Base-by-base conservation (phyloP, 2,888 invertebrate genomes). In the Yponomeuta evonymella region DNA sequence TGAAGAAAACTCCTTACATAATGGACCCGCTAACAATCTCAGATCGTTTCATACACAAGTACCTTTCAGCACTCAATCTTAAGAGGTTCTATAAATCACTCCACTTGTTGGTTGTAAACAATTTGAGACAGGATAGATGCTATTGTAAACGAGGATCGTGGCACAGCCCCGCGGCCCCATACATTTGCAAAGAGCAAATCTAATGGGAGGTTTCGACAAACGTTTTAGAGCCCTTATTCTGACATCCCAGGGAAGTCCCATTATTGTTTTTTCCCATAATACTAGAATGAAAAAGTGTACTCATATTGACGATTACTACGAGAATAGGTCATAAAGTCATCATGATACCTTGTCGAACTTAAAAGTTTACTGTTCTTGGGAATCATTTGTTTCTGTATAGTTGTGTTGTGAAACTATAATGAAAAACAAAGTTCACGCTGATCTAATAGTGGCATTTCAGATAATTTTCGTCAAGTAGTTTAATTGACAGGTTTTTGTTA, bases 191-290 rank as follows among this genome's bases (percentile, higher is more conserved):
- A 87, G 79, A 85, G 81, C 85, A 86, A 84, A 84, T 84, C 71
- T 85, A 86, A 88, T 87, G 75, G 80, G 79, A 79, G 78, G 83
- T 81, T 84, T 77, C 75, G 74, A 76, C 74, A 79, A 84, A 85
- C 81, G 79, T 79, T 83, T 79, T 78, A 15, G 3, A 51, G 15
- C 12, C 51, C 12, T 1, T 58, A 58, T 58, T 58, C 51, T 58
- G 51, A 15, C 3, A 58, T 58, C 15, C 51, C 5, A 15, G 1
- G 51, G 12, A 58, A 15, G 12, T 4, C 3, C 51, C 15, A 2
- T 15, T 15, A 15, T 58, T 15, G 51, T 58, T 15, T 58, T 15
- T 58, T 15, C 51, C 12, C 51, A 58, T 1, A 58, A 12, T 15
- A 15, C 12, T 1, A 15, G 15, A 58, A 15, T 15, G 1, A 12